These are phyloP conservation scores for Syngnathus rostellatus DNA, from an alignment of 2,797 vertebrate species.

Conservation along the genomic window DNA sequence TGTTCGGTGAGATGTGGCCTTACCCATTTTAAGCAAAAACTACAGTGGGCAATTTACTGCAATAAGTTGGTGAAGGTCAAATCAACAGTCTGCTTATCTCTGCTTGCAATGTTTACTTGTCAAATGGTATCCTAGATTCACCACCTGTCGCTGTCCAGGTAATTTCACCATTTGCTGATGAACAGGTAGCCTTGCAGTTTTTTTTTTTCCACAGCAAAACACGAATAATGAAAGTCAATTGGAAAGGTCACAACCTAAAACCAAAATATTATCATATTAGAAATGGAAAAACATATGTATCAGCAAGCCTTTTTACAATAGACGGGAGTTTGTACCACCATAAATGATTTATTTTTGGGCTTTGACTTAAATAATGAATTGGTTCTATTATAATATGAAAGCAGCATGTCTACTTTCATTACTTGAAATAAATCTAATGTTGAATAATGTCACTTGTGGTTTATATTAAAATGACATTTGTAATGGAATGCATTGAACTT, in stretches of 20 bases:
- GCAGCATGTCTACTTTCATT: background rate
- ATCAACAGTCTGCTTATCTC: no score
- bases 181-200: background rate
- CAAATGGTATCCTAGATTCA: background rate
- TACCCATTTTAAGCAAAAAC: no score
- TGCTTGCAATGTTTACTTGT: background rate
- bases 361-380: background rate
- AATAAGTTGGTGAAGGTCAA: no score
- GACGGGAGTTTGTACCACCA: background rate
- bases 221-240: background rate
- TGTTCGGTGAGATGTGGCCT: no score
- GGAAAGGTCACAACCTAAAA: background rate
- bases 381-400: background rate
- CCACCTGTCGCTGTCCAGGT: background rate
- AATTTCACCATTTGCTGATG: background rate
- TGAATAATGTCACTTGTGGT: background rate
- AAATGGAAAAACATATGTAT: background rate
- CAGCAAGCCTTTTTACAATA: background rate
- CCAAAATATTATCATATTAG: background rate
- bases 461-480: background rate
- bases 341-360: no score
- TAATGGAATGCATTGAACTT: slow-evolving; percentile 14
- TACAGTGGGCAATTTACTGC: no score
- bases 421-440: background rate
- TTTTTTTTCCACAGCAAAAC: background rate